These are phyloP conservation scores for Lycodopsis pacificus DNA, from an alignment of 2,797 vertebrate species.

Conservation along the genomic window DNA sequence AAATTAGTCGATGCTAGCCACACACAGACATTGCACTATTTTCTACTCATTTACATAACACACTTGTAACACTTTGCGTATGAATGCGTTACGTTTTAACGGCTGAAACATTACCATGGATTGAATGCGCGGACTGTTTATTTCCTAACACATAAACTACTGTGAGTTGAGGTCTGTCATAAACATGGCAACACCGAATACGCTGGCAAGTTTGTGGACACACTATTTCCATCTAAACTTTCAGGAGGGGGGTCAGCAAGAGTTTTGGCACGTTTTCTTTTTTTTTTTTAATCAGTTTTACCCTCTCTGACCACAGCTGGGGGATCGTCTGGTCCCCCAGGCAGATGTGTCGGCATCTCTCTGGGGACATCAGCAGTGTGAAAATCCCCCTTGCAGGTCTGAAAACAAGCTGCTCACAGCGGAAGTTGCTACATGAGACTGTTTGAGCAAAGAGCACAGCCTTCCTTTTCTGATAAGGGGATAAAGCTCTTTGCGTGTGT, in stretches of 20 bases:
- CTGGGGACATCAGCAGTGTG: slow-evolving; percentile 72
- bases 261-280: slow-evolving; percentile 28
- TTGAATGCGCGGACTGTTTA: slow-evolving; percentile 16
- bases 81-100: slow-evolving; percentile 37
- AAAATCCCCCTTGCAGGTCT: slow-evolving; percentile 74
- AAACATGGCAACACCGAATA: neutral
- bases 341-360: slow-evolving; percentile 68
- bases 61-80: slow-evolving; percentile 40
- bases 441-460: slow-evolving; percentile 77
- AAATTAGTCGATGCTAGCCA: slow-evolving; percentile 64
- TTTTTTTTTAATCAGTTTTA: slow-evolving; percentile 39
- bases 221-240: slow-evolving; percentile 43
- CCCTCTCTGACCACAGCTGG: slow-evolving; percentile 55
- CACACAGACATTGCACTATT: slow-evolving; percentile 59
- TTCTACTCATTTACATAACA: slow-evolving; percentile 57
- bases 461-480: slow-evolving; percentile 81
- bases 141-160: neutral
- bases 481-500: slow-evolving; percentile 59
- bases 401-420: slow-evolving; percentile 76
- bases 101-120: slow-evolving; percentile 16
- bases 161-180: slow-evolving; percentile 1
- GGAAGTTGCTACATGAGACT: slow-evolving; percentile 81
- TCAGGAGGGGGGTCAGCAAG: slow-evolving; percentile 31
- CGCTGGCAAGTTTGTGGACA: slow-evolving; percentile 11
- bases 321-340: slow-evolving; percentile 58